Evolutionary conservation across 2,113 vertebrate genomes (phyloP), one percentile per base, ranked within the genome.

Genomic region (Hepsetus odoe): DNA sequence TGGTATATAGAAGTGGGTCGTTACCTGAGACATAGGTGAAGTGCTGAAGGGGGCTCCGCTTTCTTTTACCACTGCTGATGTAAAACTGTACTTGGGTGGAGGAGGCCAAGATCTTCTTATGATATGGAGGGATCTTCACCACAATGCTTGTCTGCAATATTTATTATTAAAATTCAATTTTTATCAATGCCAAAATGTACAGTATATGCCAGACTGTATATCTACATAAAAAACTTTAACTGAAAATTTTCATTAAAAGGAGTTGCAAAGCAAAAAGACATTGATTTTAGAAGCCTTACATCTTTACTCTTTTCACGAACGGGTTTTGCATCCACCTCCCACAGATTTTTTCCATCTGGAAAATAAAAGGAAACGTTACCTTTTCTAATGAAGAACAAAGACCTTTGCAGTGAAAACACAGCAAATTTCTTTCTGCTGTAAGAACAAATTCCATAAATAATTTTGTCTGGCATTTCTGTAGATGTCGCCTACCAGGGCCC

Each of bases 31-130:
- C 90, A 22, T 94, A 98, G 70, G 94, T 97, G 87, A 99, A 97
- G 86, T 86, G 95, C 71, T 96, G 96, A 71, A 90, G 90, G 40
- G 94, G 91, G 82, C 97, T 98, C 87, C 93, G 94, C 89, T 94
- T 97, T 86, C 94, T 95, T 88, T 96, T 98, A 81, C 97, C 97
- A 62, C 98, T 98, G 64, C 95, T 97, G 84, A 98, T 90, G 86
- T 95, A 97, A 91, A 98, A 99, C 84, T 97, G 96, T 87, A 98
- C 95, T 78, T 97, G 96, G 83, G 94, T 89, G 7, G 94, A 91
- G 53, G 91, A 83, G 35, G 90, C 83, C 72, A 93, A 88, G 76
- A 90, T 86, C 91, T 92, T 95, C 74, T 92, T 94, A 89, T 97
- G 95, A 89, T 96, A 96, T 0, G 94, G 92, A 85, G 97, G 97